These are phyloP conservation scores for Motacilla alba DNA, from an alignment of 2,113 vertebrate species.

Conservation along the genomic window DNA sequence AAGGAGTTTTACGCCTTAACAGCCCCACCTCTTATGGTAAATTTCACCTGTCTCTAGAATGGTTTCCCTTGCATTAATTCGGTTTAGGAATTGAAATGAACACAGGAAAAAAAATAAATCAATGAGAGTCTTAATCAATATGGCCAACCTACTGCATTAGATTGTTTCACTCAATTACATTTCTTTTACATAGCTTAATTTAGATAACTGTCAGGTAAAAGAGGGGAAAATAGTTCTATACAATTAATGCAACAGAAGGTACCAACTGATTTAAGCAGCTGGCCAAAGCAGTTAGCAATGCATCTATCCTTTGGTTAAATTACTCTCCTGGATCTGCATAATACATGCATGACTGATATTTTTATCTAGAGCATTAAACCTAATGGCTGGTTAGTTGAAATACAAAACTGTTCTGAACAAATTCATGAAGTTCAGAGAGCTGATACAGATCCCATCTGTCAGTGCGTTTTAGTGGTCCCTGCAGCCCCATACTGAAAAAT, in stretches of 20 bases:
- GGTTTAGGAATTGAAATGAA: constrained; percentile 25
- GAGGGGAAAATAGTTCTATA: constrained; percentile 69
- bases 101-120: constrained; percentile 52
- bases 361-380: constrained; percentile 14
- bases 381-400: constrained; percentile 31
- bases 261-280: constrained; percentile 74
- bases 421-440: constrained; percentile 20
- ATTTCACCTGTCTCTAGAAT: constrained; percentile 6
- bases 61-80: neutral
- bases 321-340: neutral
- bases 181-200: constrained; percentile 74
- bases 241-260: constrained; percentile 81
- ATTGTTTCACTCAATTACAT: constrained; percentile 79
- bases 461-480: neutral
- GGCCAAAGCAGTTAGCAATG: constrained; percentile 63
- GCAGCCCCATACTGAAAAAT: neutral
- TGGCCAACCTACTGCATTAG: constrained; percentile 74
- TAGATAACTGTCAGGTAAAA: constrained; percentile 73
- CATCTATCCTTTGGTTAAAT: neutral
- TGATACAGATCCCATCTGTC: constrained; percentile 29
- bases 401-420: constrained; percentile 17
- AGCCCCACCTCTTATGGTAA: neutral
- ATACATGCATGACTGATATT: constrained; percentile 22
- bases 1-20: neutral
- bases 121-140: constrained; percentile 74